Evolutionary conservation across 2,797 vertebrate genomes (phyloP).

Genomic region (Bucorvus abyssinicus): DNA sequence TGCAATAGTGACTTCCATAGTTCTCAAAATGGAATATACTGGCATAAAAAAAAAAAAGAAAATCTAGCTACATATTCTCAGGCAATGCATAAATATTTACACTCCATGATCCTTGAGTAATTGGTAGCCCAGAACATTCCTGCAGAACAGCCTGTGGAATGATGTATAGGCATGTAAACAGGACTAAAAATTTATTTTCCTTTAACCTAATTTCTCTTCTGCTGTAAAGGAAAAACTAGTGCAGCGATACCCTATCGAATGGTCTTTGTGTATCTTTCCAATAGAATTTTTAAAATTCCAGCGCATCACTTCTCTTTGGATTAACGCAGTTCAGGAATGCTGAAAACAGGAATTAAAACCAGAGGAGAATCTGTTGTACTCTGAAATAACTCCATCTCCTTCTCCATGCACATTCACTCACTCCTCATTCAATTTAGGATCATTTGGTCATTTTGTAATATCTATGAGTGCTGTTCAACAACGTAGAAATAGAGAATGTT

Average conservation of each 20-base stretch:
- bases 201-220: not conserved
- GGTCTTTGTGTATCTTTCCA: not conserved
- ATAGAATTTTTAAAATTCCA: not conserved
- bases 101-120: accelerated
- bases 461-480: not conserved
- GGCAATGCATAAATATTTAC: not conserved
- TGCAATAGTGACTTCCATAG: not conserved
- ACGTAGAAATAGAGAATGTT: not conserved
- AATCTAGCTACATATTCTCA: not conserved
- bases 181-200: not conserved
- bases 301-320: not conserved
- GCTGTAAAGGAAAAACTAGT: not conserved
- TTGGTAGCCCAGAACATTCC: not conserved
- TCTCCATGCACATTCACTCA: not conserved
- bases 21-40: not conserved
- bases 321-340: not conserved
- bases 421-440: not conserved
- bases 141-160: not conserved
- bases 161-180: not conserved
- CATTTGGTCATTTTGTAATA: not conserved
- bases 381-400: not conserved
- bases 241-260: accelerated
- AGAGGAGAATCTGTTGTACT: not conserved
- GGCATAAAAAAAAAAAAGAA: not conserved
- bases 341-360: not conserved